Base-by-base conservation (phyloP, 2,797 vertebrate genomes). In the Babyrousa celebensis region DNA sequence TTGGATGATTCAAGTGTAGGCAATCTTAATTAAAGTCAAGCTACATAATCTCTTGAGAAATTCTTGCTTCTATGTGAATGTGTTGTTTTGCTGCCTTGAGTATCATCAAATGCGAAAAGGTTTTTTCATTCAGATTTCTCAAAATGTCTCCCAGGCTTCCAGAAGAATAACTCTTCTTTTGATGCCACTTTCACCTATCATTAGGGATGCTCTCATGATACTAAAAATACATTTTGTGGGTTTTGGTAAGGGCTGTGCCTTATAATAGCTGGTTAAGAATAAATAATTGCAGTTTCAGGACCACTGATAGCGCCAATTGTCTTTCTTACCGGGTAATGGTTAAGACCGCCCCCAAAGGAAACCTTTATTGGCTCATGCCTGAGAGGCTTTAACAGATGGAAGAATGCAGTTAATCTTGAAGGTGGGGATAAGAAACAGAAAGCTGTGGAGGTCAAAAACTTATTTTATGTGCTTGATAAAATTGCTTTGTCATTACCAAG, bases 231-330 rank as follows among this genome's bases (percentile, higher is more conserved):
- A 0, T 60, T 82, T 58, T 88, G 32, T 29, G 79, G 79, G 20
- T 74, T 89, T 84, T 43, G 70, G 60, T 11, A 40, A n/a, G n/a
- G 84, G 14, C 65, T 48, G 56, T 77, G 75, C 74, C 77, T 70
- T 72, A 27, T 25, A 18, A 72, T 65, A 77, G 89, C 67, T 48
- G 67, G 72, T 48, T 14, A 70, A 71, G 89, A 85, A 68, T 83
- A 94, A 97, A 97, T 89, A 96, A 96, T 96, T 90, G 77, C 36
- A 91, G 71, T 98, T 98, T 98, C 97, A 98, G 98, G 95, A 97
- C 94, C 95, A 96, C 98, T 97, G 95, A 96, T 95, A 97, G 95
- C 94, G 92, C 96, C 94, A 58, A 6, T 92, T 91, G 95, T 94
- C 80, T 94, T 85, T 96, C n/a, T 25, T 40, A 58, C 43, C 5